Evolutionary conservation across 2,113 vertebrate genomes (phyloP), one percentile per base, ranked within the genome.

Genomic region (Plecotus auritus): DNA sequence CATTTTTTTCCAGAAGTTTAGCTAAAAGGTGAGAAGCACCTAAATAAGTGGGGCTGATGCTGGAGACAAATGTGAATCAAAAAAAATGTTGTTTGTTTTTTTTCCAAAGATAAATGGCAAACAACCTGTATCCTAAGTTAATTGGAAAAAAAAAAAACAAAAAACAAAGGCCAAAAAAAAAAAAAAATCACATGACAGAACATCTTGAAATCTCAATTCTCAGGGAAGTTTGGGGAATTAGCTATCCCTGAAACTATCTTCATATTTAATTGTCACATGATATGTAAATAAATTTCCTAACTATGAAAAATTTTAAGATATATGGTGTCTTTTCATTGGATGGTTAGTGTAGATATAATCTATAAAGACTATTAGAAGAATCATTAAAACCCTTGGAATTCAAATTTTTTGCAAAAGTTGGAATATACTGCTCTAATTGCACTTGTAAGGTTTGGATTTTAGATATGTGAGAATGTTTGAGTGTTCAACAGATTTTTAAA

Each of bases 141-240:
- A 83, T 59, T 91, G 37, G 2, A 10, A 4, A 37, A 59, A 76
- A 51, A 56, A 67, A 67, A 84, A 69, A 66, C 30, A 78, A 85
- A 69, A n/a, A n/a, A n/a, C n/a, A n/a, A n/a, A n/a, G n/a, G 9
- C 66, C 47, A 40, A 40, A 13, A 13, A 88, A 66, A 47, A 6
- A 28, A 90, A 77, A 47, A 76, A 51, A 77, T n/a, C 16, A 1
- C 28, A n/a, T n/a, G 45, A 49, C 28, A 77, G 49, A 77, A 85
- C 2, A 81, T 80, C 61, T 96, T 94, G 42, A 91, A 91, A 95
- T 95, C 66, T 66, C 30, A 93, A 16, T 93, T 89, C n/a, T 91
- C 42, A 81, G 49, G 18, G 67, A 94, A 82, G 28, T 80, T 89
- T 95, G 45, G 16, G 42, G 70, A 81, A 95, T 93, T 91, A 66